Evolutionary conservation across 2,888 invertebrate species (phyloP).

Genomic region (Formica aserva): DNA sequence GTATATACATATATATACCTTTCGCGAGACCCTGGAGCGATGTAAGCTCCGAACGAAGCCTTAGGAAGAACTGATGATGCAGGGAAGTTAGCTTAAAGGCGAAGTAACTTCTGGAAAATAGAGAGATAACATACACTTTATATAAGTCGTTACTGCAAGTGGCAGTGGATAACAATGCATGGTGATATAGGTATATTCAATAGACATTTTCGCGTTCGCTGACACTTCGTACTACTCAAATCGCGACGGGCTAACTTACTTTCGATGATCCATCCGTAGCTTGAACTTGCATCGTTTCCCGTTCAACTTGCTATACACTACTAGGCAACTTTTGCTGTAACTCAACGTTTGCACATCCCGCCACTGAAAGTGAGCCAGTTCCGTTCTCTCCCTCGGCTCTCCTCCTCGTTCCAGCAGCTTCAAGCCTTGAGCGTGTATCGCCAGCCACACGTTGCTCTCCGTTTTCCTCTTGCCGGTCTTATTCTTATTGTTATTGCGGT

Average conservation of each 20-base stretch:
- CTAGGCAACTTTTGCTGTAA: constrained; percentile 91
- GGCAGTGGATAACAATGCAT: background rate
- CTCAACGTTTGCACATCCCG: constrained; percentile 92
- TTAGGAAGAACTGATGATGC: constrained; percentile 92
- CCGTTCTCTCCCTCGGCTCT: constrained; percentile 80
- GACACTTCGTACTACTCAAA: background rate
- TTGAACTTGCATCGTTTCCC: constrained; percentile 90
- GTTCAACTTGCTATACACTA: constrained; percentile 87
- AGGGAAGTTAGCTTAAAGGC: constrained; percentile 92
- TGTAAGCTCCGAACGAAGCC: constrained; percentile 90
- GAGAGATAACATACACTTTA: constrained; percentile 57
- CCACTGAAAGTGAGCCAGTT: constrained; percentile 88
- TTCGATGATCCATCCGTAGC: constrained; percentile 91
- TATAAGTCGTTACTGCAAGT: background rate
- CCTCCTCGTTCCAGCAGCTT: constrained; percentile 84
- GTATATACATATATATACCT: constrained; percentile 75
- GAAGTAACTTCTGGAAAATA: constrained; percentile 89
- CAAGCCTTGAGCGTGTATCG: constrained; percentile 85
- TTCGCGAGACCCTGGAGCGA: constrained; percentile 86
- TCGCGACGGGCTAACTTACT: constrained; percentile 86
- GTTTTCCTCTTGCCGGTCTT: constrained; percentile 78
- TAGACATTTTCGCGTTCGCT: background rate
- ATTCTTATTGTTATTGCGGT: constrained; percentile 71
- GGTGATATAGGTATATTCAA: background rate
- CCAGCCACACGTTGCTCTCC: constrained; percentile 85